phyloP scores from a whole-genome alignment of 2,797 vertebrate species.

The Diceros bicornis region DNA sequence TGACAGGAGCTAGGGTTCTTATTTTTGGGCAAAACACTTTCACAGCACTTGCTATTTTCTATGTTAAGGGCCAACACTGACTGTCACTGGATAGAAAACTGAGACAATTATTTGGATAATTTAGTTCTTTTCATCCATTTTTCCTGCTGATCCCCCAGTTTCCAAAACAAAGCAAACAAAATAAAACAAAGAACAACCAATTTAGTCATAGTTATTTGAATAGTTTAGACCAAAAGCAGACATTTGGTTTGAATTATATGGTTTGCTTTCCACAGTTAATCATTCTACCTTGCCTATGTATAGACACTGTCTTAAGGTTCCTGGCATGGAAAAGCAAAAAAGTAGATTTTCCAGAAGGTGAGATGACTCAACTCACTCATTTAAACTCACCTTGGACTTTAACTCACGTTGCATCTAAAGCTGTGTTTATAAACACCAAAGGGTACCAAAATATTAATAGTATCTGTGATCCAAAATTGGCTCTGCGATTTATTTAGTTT shows the following conservation, averaged over 20 bases:
- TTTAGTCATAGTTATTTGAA: background rate
- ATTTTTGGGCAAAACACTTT: constrained; percentile 15
- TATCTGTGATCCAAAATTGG: constrained; percentile 9
- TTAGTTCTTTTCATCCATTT: constrained; percentile 34
- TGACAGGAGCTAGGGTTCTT: background rate
- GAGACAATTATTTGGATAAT: constrained; percentile 6
- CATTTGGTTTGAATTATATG: constrained; percentile 43
- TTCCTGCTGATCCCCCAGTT: background rate
- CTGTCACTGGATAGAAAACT: background rate
- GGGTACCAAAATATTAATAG: background rate
- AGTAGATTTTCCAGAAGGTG: background rate
- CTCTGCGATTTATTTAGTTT: background rate
- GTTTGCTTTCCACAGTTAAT: constrained; percentile 38
- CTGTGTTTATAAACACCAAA: background rate
- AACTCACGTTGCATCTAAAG: constrained; percentile 3
- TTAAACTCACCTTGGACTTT: background rate
- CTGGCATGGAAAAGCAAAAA: background rate
- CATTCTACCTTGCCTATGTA: background rate
- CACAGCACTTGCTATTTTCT: background rate
- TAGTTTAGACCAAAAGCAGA: background rate
- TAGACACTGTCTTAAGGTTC: background rate
- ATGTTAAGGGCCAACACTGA: constrained; percentile 39
- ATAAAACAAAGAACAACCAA: background rate
- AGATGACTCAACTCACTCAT: background rate
- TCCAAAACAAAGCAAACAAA: constrained; percentile 49